Conservation (phyloP, 2,113 vertebrate genomes). For the Sterrhoptilus dennistouni region DNA sequence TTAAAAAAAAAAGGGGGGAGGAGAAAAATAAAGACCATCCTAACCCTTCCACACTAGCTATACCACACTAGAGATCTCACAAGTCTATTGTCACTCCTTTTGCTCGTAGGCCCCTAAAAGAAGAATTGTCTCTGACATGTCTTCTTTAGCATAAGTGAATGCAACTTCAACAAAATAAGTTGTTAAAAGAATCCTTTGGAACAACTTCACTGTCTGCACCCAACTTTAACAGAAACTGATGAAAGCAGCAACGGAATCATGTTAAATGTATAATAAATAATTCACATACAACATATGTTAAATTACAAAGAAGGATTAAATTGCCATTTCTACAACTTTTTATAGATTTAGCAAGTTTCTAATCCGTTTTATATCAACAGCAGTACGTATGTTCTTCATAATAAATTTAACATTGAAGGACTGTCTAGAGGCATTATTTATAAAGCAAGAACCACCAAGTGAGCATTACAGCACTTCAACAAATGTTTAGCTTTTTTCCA, state of each 20-base stretch:
- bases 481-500: constrained; percentile 71
- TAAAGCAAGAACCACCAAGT: constrained; percentile 77
- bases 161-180: constrained; percentile 46
- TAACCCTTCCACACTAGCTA: not conserved
- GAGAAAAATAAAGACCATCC: not conserved
- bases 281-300: constrained; percentile 74
- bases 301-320: constrained; percentile 72
- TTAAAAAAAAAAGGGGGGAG: not conserved
- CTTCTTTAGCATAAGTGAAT: constrained; percentile 58
- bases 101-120: not conserved
- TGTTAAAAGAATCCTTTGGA: constrained; percentile 49
- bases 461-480: constrained; percentile 71
- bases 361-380: constrained; percentile 67
- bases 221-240: constrained; percentile 55
- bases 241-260: constrained; percentile 72
- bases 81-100: constrained; percentile 25
- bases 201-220: constrained; percentile 59
- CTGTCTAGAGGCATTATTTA: constrained; percentile 71
- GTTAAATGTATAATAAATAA: constrained; percentile 80
- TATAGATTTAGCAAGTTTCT: constrained; percentile 70
- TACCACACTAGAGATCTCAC: constrained; percentile 23
- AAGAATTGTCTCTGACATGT: constrained; percentile 27
- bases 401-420: constrained; percentile 73
- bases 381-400: constrained; percentile 67
- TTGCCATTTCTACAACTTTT: constrained; percentile 65